Percentiles rank a stretch among this genome's conserved stretches.
Evolutionary conservation across 2,113 vertebrate genomes (phyloP).

Genomic region (Genyomyrus donnyi): DNA sequence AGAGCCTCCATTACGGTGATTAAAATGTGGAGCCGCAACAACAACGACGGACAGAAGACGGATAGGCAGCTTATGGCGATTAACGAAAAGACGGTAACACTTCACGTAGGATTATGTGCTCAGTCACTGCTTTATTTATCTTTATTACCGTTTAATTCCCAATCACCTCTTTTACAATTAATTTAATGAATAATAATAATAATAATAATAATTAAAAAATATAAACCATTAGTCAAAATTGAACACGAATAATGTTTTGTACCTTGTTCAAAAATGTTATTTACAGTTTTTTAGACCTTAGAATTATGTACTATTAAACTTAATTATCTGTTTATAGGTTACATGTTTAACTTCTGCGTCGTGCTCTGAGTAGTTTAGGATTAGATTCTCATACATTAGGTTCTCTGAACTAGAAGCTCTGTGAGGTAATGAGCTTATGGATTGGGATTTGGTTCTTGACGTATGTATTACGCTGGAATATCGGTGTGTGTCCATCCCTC

Average conservation of each 20-base stretch:
- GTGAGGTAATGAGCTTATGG: not conserved
- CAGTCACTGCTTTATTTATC: not conserved
- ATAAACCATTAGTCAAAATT: not conserved
- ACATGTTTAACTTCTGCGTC: not conserved
- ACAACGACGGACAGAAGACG: not conserved
- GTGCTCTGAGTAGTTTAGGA: not conserved
- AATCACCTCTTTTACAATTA: not conserved
- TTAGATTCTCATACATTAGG: not conserved
- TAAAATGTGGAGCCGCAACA: not conserved
- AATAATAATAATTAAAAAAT: not conserved
- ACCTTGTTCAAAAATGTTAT: not conserved
- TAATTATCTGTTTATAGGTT: not conserved
- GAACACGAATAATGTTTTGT: not conserved
- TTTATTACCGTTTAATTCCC: not conserved
- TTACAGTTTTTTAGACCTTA: not conserved
- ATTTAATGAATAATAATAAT: not conserved
- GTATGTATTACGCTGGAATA: not conserved
- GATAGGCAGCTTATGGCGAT: not conserved
- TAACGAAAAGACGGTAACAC: not conserved
- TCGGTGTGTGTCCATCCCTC: not conserved
- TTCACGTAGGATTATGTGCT: not conserved
- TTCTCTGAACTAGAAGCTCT: not conserved
- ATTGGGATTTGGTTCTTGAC: not conserved
- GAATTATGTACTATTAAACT: not conserved
- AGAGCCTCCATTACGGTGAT: not conserved